Evolutionary conservation across 2,797 vertebrate genomes (phyloP), one percentile per base, ranked within the genome.

Genomic region (Anisognathus igniventris): DNA sequence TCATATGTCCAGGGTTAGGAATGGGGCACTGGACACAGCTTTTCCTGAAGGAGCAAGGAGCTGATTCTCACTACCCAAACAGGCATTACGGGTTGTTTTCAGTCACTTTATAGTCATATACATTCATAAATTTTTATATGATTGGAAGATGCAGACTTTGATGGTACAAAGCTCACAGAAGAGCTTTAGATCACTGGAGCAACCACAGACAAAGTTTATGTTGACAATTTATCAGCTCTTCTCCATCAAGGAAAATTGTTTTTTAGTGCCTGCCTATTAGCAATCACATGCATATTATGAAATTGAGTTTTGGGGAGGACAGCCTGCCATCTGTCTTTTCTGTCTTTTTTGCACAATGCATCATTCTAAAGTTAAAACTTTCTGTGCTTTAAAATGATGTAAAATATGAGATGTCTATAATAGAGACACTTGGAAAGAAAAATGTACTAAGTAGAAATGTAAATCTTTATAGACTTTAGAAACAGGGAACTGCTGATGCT

Each of bases 251-350:
- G 90, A 98, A 98, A 97, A 97, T 97, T 96, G 95, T 93, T 96
- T 97, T 97, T 97, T 97, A 97, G 97, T 96, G 94, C 88, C 81
- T 97, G 92, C 94, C 95, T 97, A 98, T 98, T 98, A 98, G 95
- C 94, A 97, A 96, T 97, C 97, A 96, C 93, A 92, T 96, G 93
- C 94, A 96, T 97, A 97, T 97, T 97, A 97, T 96, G 96, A 97
- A 98, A 97, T 94, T 96, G 96, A 97, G 91, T 97, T 98, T 98
- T 93, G 92, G 92, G 96, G 88, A 97, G 96, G 97, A 97, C 84
- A 90, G 93, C 58, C 92, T 97, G 82, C 97, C 97, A 97, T 98
- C 97, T 98, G 97, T 97, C 97, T 98, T 96, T 97, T 94, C 92
- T 93, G 85, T 90, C 37, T 91, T 93, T 93, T 92, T 96, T 97